Base-by-base conservation (phyloP, 2,113 vertebrate species). In the Eptesicus fuscus region DNA sequence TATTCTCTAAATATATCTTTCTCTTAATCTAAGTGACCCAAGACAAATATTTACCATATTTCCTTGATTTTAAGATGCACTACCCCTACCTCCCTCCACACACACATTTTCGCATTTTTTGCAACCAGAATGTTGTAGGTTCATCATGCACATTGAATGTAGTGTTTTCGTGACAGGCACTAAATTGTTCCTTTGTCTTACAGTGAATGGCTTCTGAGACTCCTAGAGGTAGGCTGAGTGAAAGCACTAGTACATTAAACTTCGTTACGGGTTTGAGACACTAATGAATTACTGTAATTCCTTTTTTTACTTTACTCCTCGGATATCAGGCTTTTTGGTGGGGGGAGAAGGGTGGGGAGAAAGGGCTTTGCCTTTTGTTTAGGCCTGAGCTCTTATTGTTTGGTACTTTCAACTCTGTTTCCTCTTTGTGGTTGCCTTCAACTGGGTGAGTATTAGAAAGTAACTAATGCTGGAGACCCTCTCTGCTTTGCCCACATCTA, bases 31-130 rank as follows among this genome's bases (percentile, higher is more conserved):
- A 91, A 83, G 53, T 80, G 53, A 35, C 74, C 91, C 20, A 44
- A 74, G 65, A 71, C 69, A 91, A 88, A 95, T 74, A 90, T 87
- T 95, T 95, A 85, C 65, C 22, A 79, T 88, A 76, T 92, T 94
- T 88, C 30, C 30, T 92, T 84, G 11, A 88, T 85, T 90, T 87
- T 83, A 77, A 92, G 30, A 82, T 91, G 82, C 12, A 88, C 20
- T 65, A 10, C 3, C 6, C 7, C 23, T 0, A 4, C 1, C 13
- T 8, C 30, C 53, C 76, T 65, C 4, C 42, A 37, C 51, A 44
- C 2, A 23, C 20, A 51, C 20, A 40, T 76, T 92, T 65, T 88
- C 82, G 73, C 63, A 53, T 86, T 82, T 88, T 86, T 44, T 94
- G 61, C 42, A 83, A 56, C 32, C 22, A 69, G 2, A 79, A 22